Base-by-base conservation (phyloP, 2,888 invertebrate genomes). In the Sesia bembeciformis region DNA sequence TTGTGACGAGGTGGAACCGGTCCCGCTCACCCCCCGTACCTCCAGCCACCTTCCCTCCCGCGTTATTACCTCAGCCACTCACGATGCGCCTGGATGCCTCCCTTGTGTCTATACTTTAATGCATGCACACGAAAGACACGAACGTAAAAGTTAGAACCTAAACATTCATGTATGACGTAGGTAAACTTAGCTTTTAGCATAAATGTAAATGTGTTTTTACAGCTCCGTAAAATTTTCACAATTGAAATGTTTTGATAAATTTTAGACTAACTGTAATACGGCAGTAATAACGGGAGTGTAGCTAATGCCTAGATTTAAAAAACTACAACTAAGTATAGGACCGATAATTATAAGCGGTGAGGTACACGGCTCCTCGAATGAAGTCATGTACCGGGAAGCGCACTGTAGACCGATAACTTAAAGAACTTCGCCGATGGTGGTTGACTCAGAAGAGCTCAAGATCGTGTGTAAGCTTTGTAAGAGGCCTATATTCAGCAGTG, bases 51-150 rank as follows among this genome's bases (percentile, higher is more conserved):
- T 62, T 54, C 53, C 54, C 59, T 57, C 65, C 54, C 60, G 57
- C 58, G 54, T 64, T 60, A 62, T 64, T 66, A 62, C 65, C 59
- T 60, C 52, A 56, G 60, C 56, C 58, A 59, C 61, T 64, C 62
- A 61, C 74, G 76, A 70, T 69, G 73, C 76, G 76, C 74, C 70
- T 69, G 71, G 74, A 66, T 73, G 77, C 77, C 76, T 76, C 75
- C 72, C 72, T 68, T 67, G 66, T 70, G 63, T 74, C 73, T 73
- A 64, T 50, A 38, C 6, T 46, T 23, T 46, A 46, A 46, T 46
- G 46, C 46, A 52, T 40, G 39, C 51, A 40, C 40, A 7, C 52
- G 3, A 51, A 51, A 40, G 39, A 40, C 40, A 39, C 40, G 7
- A 6, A 39, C 40, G n/a, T 39, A 51, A 51, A 51, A 40, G 40